A percentile compares a stretch with the other conserved stretches of the same genome.
These are phyloP conservation scores for Heliangelus exortis DNA, from an alignment of 2,797 vertebrate genomes.

Conservation along the genomic window DNA sequence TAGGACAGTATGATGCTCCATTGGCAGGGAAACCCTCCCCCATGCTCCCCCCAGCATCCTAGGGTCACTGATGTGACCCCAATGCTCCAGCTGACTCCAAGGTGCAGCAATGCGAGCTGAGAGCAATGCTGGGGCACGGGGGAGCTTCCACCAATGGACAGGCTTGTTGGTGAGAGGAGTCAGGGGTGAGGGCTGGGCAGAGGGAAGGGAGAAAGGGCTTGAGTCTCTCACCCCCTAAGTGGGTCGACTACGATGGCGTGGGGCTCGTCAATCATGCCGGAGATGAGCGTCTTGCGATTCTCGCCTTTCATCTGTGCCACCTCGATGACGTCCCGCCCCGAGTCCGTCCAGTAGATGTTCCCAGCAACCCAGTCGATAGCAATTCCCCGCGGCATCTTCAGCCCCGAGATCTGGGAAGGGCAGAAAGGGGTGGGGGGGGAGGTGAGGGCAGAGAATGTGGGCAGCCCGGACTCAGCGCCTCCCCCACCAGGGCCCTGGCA, in stretches of 20 bases:
- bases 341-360: conserved; percentile 98
- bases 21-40: accelerated
- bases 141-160: accelerated
- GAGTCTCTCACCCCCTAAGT: conserved; percentile 83
- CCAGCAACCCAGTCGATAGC: conserved; percentile 97
- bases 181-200: accelerated
- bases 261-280: conserved; percentile 96
- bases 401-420: conserved; percentile 86
- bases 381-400: conserved; percentile 96
- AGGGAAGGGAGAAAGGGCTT: background rate
- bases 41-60: accelerated
- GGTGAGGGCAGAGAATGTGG: background rate
- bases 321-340: conserved; percentile 93
- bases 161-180: background rate
- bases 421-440: background rate
- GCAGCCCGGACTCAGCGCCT: accelerated
- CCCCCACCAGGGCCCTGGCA: accelerated
- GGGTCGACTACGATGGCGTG: conserved; percentile 96
- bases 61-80: background rate
- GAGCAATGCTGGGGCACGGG: background rate
- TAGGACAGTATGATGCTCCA: accelerated
- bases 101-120: background rate
- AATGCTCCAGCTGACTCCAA: no score
- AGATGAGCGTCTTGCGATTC: conserved; percentile 94
- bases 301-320: conserved; percentile 91